Percentiles rank a stretch among this genome's conserved stretches.
phyloP scores from a whole-genome alignment of 2,113 vertebrate species.

The Balaeniceps rex region DNA sequence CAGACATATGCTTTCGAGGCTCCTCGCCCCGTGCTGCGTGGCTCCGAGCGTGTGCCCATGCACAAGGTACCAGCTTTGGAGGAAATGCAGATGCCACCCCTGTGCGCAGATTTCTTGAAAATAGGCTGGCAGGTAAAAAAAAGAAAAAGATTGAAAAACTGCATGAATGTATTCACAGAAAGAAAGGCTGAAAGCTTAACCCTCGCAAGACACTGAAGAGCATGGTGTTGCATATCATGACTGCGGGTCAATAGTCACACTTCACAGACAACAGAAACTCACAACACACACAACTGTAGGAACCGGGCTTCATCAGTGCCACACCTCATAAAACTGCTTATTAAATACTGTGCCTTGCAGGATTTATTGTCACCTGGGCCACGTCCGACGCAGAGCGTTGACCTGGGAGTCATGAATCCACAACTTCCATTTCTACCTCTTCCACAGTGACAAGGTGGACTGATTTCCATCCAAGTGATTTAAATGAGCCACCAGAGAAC shows the following conservation, averaged over 20 bases:
- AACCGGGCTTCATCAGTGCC: not conserved
- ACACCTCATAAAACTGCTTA: not conserved
- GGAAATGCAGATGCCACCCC: not conserved
- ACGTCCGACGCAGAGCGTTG: not conserved
- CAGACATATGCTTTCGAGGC: not conserved
- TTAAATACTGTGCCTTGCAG: not conserved
- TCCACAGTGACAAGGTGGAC: slow-evolving; percentile 13
- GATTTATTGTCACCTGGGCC: not conserved
- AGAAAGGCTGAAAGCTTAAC: not conserved
- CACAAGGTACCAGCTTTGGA: not conserved
- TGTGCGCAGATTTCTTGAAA: not conserved
- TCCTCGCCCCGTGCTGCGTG: not conserved
- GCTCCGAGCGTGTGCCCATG: fast-evolving
- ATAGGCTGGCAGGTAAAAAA: not conserved
- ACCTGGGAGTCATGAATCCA: slow-evolving; percentile 35
- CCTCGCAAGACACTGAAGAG: not conserved
- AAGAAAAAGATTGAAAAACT: not conserved
- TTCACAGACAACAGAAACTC: not conserved
- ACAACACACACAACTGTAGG: not conserved
- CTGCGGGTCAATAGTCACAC: not conserved
- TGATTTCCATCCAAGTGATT: slow-evolving; percentile 55
- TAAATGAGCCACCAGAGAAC: slow-evolving; percentile 16
- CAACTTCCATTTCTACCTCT: not conserved
- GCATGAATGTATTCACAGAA: not conserved
- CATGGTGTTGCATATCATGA: not conserved